Base-by-base conservation (phyloP, 1,140 invertebrate genomes). In the Bombus confusus region DNA sequence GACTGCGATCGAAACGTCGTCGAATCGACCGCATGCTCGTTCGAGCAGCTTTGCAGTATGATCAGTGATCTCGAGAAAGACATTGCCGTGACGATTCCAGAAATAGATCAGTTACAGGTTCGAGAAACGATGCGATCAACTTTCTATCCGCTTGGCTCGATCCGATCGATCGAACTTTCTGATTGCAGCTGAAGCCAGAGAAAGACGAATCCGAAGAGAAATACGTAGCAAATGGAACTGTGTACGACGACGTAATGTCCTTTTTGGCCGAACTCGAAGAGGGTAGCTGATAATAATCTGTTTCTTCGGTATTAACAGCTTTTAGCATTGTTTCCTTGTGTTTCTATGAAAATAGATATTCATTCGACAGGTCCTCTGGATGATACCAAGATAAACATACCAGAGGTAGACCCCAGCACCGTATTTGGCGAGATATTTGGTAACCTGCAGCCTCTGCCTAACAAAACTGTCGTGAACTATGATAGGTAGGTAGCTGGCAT, bases 171-270 rank as follows among this genome's bases (percentile, higher is more conserved):
- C 3, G 2, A 69, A 39, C 1, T 77, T 88, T 79, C 13, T 15
- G 2, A 47, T 39, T 68, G 18, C 43, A 94, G 93, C 81, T 93
- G n/a, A 82, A 90, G 83, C 92, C 93, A 22, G 93, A 95, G 69
- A 93, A 91, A 77, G 94, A 95, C 82, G 71, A 84, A 47, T 90
- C 90, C 0, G 39, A 82, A 41, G 66, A 72, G 34, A 80, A 64
- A 57, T 85, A 87, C 47, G 69, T 41, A 8, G 13, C 80, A 0
- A 88, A 68, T 39, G 81, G 80, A 22, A 92, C 93, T 0, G 93
- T 92, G n/a, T 94, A 94, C 72, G 92, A 95, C 8, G 93, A 94
- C 43, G 93, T 95, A 62, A 94, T 95, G 92, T 90, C 88, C 12
- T 94, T 94, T 52, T 83, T 95, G 31, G 87, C 86, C 47, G 92